Conservation (phyloP, 2,888 invertebrate species). For the Creontiades dilutus region DNA sequence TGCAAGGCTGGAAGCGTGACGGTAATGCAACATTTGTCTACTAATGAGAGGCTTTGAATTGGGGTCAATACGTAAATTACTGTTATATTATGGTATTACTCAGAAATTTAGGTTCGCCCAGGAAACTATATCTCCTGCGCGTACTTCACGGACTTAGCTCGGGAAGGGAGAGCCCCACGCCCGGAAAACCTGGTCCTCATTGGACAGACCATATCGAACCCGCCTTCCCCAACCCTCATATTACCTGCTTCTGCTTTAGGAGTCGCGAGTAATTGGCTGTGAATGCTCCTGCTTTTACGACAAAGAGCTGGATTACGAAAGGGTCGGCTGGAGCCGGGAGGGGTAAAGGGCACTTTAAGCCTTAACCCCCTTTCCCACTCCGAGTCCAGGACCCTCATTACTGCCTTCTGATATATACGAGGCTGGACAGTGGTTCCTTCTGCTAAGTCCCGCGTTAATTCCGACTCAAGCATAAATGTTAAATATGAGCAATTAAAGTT, state of each 20-base stretch:
- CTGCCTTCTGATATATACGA: constrained; percentile 9
- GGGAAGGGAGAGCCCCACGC: not conserved
- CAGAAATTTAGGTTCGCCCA: no score
- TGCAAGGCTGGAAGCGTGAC: no score
- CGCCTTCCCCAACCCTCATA: not conserved
- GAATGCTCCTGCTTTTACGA: constrained; percentile 31
- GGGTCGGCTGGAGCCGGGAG: not conserved
- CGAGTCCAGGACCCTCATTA: constrained; percentile 22
- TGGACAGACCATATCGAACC: constrained; percentile 11
- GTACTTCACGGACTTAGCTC: not conserved
- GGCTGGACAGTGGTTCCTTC: constrained; percentile 18
- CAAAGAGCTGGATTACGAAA: constrained; percentile 51
- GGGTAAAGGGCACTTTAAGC: constrained; percentile 38
- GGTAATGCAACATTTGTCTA: no score
- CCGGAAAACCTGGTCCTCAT: not conserved
- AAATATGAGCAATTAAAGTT: not conserved
- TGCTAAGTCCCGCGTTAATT: constrained; percentile 54
- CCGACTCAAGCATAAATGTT: constrained; percentile 28
- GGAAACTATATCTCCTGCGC: not conserved
- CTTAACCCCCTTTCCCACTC: not conserved
- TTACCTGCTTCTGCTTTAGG: constrained; percentile 28
- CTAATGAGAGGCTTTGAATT: no score
- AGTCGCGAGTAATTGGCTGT: constrained; percentile 46
- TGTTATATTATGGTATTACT: no score
- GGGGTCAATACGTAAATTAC: no score